Evolutionary conservation across 2,888 invertebrate species (phyloP), one percentile per base, ranked within the genome.

Genomic region (Sinotaia quadrata): DNA sequence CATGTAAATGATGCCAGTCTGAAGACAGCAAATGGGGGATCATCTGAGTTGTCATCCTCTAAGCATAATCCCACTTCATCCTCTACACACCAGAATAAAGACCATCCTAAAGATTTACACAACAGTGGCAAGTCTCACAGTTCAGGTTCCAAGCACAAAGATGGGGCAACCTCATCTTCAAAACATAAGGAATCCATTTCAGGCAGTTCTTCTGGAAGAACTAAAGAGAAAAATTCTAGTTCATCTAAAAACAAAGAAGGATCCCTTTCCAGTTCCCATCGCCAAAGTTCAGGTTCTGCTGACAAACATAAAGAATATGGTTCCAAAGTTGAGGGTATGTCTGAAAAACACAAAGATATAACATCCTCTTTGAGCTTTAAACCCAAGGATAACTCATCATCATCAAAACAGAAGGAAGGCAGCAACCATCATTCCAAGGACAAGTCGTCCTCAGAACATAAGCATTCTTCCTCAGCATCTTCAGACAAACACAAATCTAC

Each of bases 1-100:
- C 54, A 54, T 18, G 18, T 54, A 24, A 54, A 31, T 31, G 27
- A 54, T n/a, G 10, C 27, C 8, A 18, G 27, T 54, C 18, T n/a
- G 27, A 24, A 8, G 18, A 12, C 41, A 12, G 10, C 41, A 10
- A 41, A 41, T 41, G 54, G 54, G 15, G 27, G 29, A 29, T 54
- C 29, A 31, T 29, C 29, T 54, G 29, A 34, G 33, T 15, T 34
- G 3, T 37, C 31, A 61, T 29, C 41, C 34, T 24, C 27, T 58
- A 67, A 60, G 33, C 67, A 68, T 47, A 62, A 54, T 21, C 61
- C 67, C 31, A 60, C 61, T 47, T 72, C 52, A n/a, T 75, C 75
- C 18, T 75, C 76, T n/a, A 76, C 78, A 41, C 73, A 78, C 61
- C n/a, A n/a, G n/a, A n/a, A n/a, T n/a, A 76, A 77, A 58, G 76